Conservation (phyloP, 2,113 vertebrate genomes). For the Cebus imitator region DNA sequence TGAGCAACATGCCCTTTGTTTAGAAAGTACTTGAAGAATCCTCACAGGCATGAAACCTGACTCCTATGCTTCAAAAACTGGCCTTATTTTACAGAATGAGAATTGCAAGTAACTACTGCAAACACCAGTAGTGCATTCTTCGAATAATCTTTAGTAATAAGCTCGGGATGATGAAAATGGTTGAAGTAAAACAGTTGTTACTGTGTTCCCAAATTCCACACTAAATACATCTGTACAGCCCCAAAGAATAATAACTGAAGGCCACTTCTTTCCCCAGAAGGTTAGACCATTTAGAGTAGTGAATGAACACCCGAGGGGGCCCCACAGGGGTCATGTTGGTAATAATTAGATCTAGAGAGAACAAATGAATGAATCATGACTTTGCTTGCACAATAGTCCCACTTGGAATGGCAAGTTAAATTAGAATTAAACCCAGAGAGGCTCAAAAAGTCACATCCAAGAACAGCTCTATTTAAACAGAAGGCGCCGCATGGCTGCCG, state of each 20-base stretch:
- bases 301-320: neutral
- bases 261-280: constrained; percentile 33
- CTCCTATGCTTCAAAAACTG: neutral
- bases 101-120: neutral
- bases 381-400: constrained; percentile 39
- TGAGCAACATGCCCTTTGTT: neutral
- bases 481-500: neutral
- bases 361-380: constrained; percentile 62
- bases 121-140: neutral
- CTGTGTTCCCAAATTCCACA: neutral
- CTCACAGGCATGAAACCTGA: neutral
- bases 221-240: neutral
- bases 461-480: constrained; percentile 65
- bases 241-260: neutral
- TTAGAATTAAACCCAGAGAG: constrained; percentile 75
- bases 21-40: neutral
- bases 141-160: neutral
- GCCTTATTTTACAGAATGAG: neutral
- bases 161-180: neutral
- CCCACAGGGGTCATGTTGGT: neutral
- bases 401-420: constrained; percentile 60
- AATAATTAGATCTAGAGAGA: constrained; percentile 63
- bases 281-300: neutral
- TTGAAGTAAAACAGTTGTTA: neutral
- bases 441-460: constrained; percentile 63